phyloP scores from a whole-genome alignment of 2,797 vertebrate species.

The Lagorchestes hirsutus region DNA sequence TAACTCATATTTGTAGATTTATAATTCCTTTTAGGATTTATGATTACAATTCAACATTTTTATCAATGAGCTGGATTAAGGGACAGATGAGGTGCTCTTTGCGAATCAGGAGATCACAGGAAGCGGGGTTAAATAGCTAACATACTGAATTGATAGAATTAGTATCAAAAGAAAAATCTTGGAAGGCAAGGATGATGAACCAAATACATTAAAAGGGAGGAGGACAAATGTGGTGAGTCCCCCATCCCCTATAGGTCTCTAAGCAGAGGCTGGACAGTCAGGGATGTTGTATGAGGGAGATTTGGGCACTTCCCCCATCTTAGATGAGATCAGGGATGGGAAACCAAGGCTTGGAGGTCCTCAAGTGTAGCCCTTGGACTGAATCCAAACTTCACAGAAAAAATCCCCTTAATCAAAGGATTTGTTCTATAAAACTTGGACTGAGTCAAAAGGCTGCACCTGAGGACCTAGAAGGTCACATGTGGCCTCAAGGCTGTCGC shows the following conservation, averaged over 20 bases:
- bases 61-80: neutral
- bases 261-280: neutral
- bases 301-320: neutral
- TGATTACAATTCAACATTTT: neutral
- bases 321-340: neutral
- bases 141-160: neutral
- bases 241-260: neutral
- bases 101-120: neutral
- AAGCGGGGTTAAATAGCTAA: neutral
- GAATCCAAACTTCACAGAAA: too few relatives aligned
- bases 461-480: too few relatives aligned
- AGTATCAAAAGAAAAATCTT: neutral
- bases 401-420: too few relatives aligned
- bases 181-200: neutral
- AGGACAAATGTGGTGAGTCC: neutral
- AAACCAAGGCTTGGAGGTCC: too few relatives aligned
- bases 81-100: neutral
- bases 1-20: neutral
- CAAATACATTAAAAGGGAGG: neutral
- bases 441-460: too few relatives aligned
- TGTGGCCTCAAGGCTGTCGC: too few relatives aligned
- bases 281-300: neutral
- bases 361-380: too few relatives aligned
- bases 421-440: too few relatives aligned
- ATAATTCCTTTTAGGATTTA: neutral